Conservation (phyloP, 2,113 vertebrate species). For the Melanerpes aurifrons region DNA sequence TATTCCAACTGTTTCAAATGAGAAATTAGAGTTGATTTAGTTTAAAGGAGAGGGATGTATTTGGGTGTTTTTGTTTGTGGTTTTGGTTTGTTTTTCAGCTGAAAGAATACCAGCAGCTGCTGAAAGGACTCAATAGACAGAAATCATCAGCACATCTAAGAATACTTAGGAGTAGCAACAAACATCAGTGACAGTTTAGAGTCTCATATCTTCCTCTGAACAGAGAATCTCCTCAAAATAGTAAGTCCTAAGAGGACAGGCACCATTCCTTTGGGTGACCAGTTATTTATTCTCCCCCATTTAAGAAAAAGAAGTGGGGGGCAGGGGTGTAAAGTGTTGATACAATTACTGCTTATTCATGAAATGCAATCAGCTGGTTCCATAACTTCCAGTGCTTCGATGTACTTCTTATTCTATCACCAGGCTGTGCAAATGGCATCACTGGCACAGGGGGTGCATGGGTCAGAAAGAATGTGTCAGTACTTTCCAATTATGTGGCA, state of each 20-base stretch:
- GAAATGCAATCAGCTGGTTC: neutral
- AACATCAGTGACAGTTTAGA: neutral
- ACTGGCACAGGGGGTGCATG: accelerated
- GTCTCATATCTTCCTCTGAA: neutral
- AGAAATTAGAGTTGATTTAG: neutral
- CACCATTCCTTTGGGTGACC: neutral
- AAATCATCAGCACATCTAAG: neutral
- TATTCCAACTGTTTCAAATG: neutral
- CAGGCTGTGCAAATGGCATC: neutral
- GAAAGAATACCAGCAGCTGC: neutral
- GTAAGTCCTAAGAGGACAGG: neutral
- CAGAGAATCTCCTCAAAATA: neutral
- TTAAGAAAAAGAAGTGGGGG: neutral
- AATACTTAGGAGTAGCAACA: neutral
- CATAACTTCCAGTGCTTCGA: neutral
- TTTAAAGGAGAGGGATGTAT: accelerated
- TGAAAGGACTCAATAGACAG: neutral
- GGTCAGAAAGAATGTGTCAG: neutral
- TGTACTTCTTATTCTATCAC: neutral
- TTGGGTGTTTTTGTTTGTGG: too few relatives aligned
- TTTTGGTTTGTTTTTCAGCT: neutral
- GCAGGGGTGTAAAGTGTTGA: accelerated
- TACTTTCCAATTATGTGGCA: neutral
- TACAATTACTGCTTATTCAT: neutral
- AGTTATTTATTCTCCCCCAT: neutral